Conservation (phyloP, 2,888 invertebrate genomes). For the Apocheima hispidaria region DNA sequence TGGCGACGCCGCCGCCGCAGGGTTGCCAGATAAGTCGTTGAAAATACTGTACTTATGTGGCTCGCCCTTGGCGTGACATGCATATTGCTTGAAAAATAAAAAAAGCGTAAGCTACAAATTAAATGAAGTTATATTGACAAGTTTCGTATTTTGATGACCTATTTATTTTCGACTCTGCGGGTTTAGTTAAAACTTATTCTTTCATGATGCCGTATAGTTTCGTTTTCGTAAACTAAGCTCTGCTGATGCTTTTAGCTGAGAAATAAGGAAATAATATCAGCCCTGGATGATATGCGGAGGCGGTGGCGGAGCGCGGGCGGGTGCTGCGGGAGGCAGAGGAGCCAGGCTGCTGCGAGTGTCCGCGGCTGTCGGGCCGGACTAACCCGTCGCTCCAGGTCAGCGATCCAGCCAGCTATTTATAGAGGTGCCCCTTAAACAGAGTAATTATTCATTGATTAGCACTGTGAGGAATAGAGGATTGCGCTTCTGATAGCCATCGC, state of each 20-base stretch:
- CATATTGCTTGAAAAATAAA: background rate
- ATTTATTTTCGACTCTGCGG: background rate
- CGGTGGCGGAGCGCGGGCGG: constrained; percentile 44
- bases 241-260: constrained; percentile 7
- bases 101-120: background rate
- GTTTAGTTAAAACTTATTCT: background rate
- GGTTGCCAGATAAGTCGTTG: constrained; percentile 47
- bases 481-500: constrained; percentile 85
- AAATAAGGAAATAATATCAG: constrained; percentile 34
- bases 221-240: too few relatives aligned
- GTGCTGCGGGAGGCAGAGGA: constrained; percentile 49
- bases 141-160: background rate
- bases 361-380: constrained; percentile 84
- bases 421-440: constrained; percentile 86
- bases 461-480: constrained; percentile 85
- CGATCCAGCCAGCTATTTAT: constrained; percentile 86
- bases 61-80: too few relatives aligned
- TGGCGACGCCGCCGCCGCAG: constrained; percentile 55
- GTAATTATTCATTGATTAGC: constrained; percentile 87
- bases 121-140: background rate
- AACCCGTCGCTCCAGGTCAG: constrained; percentile 86
- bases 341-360: constrained; percentile 78
- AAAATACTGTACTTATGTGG: constrained; percentile 3
- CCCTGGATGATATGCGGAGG: constrained; percentile 50
- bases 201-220: background rate